These are phyloP conservation scores for Steromphala cineraria DNA, from an alignment of 2,888 invertebrate species.

Conservation along the genomic window DNA sequence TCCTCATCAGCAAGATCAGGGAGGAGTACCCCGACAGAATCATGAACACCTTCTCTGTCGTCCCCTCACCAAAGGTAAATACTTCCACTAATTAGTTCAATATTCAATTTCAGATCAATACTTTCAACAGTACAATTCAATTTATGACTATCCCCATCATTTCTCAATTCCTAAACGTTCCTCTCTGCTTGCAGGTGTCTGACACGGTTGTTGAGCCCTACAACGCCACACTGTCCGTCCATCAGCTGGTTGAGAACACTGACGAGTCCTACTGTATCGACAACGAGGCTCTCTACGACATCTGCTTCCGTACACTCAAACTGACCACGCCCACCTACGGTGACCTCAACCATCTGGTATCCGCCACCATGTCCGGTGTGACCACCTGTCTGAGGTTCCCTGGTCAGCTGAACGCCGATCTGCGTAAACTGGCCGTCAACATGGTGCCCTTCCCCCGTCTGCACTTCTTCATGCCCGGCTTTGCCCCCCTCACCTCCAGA, in stretches of 20 bases:
- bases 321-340: conserved; percentile 88
- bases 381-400: neutral
- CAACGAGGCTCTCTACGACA: conserved; percentile 91
- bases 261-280: conserved; percentile 93
- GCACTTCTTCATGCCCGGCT: neutral
- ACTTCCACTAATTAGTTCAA: neutral
- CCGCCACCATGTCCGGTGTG: conserved; percentile 47
- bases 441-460: conserved; percentile 3
- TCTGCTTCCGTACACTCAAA: conserved; percentile 92
- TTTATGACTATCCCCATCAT: too few relatives aligned
- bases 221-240: conserved; percentile 86
- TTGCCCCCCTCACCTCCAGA: neutral
- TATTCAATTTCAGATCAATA: too few relatives aligned
- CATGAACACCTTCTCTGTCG: conserved; percentile 97
- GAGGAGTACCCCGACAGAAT: conserved; percentile 93
- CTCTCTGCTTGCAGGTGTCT: conserved; percentile 79
- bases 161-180: too few relatives aligned
- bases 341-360: conserved; percentile 87
- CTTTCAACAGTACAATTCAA: too few relatives aligned
- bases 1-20: conserved; percentile 95
- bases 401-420: neutral
- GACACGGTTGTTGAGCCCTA: conserved; percentile 84
- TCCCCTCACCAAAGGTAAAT: conserved; percentile 86
- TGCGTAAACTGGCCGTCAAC: conserved; percentile 1
- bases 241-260: conserved; percentile 86